phyloP scores from a whole-genome alignment of 2,113 vertebrate species.

The Phainopepla nitens region DNA sequence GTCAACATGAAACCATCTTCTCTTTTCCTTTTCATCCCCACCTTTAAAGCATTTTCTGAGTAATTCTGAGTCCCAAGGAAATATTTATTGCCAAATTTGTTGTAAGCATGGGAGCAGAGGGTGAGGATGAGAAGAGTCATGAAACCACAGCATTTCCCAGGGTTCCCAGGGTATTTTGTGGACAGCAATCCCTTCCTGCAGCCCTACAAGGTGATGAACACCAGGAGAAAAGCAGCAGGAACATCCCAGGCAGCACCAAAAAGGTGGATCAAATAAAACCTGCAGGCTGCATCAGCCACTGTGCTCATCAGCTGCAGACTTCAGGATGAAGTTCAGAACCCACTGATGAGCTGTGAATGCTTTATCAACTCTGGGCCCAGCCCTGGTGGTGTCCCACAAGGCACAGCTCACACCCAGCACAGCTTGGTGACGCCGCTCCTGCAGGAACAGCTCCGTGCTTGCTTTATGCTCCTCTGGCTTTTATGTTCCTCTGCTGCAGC shows the following conservation, averaged over 20 bases:
- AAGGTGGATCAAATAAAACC: fast-evolving
- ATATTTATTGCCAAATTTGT: not conserved
- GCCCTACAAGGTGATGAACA: not conserved
- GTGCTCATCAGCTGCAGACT: not conserved
- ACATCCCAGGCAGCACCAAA: not conserved
- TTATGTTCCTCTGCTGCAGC: slow-evolving; percentile 28
- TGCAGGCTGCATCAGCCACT: fast-evolving
- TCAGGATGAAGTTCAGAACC: not conserved
- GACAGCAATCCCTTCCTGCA: not conserved
- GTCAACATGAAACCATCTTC: not conserved
- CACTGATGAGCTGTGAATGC: not conserved
- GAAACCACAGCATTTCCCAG: not conserved
- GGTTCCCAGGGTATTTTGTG: not conserved
- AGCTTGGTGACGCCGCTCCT: not conserved
- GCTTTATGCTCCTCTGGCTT: slow-evolving; percentile 29
- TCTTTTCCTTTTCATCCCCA: not conserved
- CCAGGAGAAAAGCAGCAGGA: not conserved
- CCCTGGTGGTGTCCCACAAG: not conserved
- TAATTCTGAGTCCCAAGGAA: not conserved
- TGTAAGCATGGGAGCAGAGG: not conserved
- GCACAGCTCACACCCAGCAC: not conserved
- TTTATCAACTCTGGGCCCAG: not conserved
- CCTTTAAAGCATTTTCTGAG: not conserved
- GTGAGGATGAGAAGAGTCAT: not conserved
- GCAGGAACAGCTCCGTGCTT: not conserved